Conservation (phyloP, 2,888 invertebrate genomes). For the Agriopis leucophaearia region DNA sequence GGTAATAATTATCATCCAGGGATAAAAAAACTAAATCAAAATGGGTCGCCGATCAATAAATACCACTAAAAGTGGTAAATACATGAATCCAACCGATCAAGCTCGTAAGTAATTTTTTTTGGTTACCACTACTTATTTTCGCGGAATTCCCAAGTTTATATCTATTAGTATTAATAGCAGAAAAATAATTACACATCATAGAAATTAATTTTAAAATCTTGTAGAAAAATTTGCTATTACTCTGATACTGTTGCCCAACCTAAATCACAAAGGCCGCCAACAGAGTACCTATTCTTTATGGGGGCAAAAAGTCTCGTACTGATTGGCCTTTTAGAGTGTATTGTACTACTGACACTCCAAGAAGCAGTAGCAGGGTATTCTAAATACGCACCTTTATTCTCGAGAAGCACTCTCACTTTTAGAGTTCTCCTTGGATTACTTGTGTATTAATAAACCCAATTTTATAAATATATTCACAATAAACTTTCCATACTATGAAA, state of each 20-base stretch:
- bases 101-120: constrained; percentile 91
- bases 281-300: too few species aligned
- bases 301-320: neutral
- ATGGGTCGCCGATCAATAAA: constrained; percentile 99
- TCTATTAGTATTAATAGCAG: neutral
- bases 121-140: constrained; percentile 6
- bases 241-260: too few species aligned
- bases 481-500: too few species aligned
- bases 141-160: neutral
- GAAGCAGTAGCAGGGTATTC: too few species aligned
- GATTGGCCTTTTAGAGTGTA: neutral
- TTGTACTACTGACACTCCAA: too few species aligned
- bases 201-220: too few species aligned
- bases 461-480: too few species aligned
- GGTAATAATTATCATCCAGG: neutral
- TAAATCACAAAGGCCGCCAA: neutral
- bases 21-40: constrained; percentile 58
- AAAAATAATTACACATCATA: neutral
- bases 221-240: too few species aligned
- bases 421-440: too few species aligned
- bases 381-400: too few species aligned
- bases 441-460: too few species aligned
- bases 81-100: constrained; percentile 99
- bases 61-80: constrained; percentile 99
- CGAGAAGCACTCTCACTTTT: too few species aligned